Base-by-base conservation (phyloP, 2,797 vertebrate species). In the Vultur gryphus region DNA sequence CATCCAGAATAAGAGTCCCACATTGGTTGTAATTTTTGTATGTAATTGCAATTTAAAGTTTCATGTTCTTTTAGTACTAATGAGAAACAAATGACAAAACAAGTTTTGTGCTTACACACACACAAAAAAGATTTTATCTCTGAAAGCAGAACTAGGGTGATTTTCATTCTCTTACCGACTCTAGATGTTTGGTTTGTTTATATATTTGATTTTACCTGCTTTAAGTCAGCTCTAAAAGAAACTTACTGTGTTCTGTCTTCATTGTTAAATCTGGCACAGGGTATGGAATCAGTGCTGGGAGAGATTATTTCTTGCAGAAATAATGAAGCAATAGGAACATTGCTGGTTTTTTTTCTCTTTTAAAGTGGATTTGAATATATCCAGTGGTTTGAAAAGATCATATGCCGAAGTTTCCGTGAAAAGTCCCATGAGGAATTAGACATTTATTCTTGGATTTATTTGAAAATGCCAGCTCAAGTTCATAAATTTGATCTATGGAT, bases 301-400 rank as follows among this genome's bases (percentile, higher is more conserved):
- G 88, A 77, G 71, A 85, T 80, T 78, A 93, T 83, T 93, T 80
- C 33, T 71, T 76, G 46, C n/a, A 93, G 85, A 90, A 93, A 72
- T 86, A 94, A 81, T 91, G 82, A 78, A 91, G 71, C 58, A 87
- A 61, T 70, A 62, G 41, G 48, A 95, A 73, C 46, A 19, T 11
- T 89, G 33, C 7, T 70, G 18, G 6, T 35, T 4, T 16, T 26
- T 17, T 28, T 15, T 11, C 3, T 54, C 19, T 46, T 80, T 83
- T 62, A 46, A 46, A 82, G 31, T 51, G 23, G 44, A 78, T 92
- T 91, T 93, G 57, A 78, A 85, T 76, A 54, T 35, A 95, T n/a
- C 33, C n/a, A 65, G 37, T 43, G 52, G 52, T 86, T 95, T 87
- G 13, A 90, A 91, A 95, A 84, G n/a, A 91, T 82, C 43, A 48